Evolutionary conservation across 2,797 vertebrate genomes (phyloP).

Genomic region (Clarias platycephalus): DNA sequence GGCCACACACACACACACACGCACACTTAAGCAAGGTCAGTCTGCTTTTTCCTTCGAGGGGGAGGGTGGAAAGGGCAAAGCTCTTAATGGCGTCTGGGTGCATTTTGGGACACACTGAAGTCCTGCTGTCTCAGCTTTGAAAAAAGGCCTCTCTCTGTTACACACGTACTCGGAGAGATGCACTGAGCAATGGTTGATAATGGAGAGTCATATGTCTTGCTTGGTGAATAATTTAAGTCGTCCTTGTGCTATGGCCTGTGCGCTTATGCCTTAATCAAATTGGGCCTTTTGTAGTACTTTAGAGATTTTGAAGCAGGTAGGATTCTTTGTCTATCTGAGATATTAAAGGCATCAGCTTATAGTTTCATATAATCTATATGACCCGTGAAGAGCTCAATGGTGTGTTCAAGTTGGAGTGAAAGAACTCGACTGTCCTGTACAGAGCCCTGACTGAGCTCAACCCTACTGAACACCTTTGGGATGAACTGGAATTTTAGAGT

Average conservation of each 20-base stretch:
- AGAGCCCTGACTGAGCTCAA: no score
- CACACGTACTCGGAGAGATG: neutral
- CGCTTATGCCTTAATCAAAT: neutral
- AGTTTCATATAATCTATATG: neutral
- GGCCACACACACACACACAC: neutral
- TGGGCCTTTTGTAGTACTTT: neutral
- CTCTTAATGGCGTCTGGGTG: constrained; percentile 26
- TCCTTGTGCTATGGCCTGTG: neutral
- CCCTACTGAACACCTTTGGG: no score
- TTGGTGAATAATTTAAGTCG: constrained; percentile 39
- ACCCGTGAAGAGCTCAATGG: no score
- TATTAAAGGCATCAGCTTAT: neutral
- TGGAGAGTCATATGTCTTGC: neutral
- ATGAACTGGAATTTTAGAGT: no score
- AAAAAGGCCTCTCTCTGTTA: neutral
- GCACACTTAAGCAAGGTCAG: constrained; percentile 20
- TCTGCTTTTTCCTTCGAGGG: neutral
- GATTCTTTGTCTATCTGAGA: neutral
- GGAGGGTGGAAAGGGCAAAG: neutral
- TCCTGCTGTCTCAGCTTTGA: neutral
- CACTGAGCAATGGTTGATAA: neutral
- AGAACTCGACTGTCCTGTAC: no score
- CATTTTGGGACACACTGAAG: neutral
- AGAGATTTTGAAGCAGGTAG: neutral
- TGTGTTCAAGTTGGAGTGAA: no score